phyloP scores from a whole-genome alignment of 2,797 vertebrate genomes.

The Kryptolebias ocellatus region DNA sequence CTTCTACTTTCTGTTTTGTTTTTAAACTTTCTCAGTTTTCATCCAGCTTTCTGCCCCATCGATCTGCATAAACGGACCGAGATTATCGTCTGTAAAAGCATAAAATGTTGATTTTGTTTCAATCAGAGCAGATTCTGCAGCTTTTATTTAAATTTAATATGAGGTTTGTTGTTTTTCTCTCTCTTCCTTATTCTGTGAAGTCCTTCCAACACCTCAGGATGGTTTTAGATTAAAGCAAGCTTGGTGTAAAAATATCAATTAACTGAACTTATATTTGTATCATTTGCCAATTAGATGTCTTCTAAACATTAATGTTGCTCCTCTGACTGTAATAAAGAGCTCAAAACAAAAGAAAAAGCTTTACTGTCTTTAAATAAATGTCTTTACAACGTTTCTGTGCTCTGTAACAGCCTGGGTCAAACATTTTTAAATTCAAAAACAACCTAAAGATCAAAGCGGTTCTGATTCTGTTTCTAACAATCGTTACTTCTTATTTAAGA shows the following conservation, averaged over 20 bases:
- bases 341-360: background rate
- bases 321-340: background rate
- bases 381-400: background rate
- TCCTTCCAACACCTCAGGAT: too few relatives aligned
- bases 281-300: too few relatives aligned
- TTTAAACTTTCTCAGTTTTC: slow-evolving; percentile 31
- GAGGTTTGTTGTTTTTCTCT: too few relatives aligned
- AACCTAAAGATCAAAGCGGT: slow-evolving; percentile 21
- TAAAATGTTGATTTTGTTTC: too few relatives aligned
- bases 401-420: background rate
- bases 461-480: background rate
- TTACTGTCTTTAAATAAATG: slow-evolving; percentile 1
- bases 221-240: too few relatives aligned
- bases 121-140: too few relatives aligned
- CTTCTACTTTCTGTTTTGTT: slow-evolving; percentile 22
- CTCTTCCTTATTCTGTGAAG: too few relatives aligned
- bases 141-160: too few relatives aligned
- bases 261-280: too few relatives aligned
- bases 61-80: background rate
- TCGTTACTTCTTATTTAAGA: slow-evolving; percentile 5
- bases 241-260: too few relatives aligned
- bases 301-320: too few relatives aligned
- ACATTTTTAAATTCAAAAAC: slow-evolving; percentile 6
- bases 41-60: slow-evolving; percentile 19
- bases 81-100: too few relatives aligned